These are phyloP conservation scores for Globodera ellingtonae DNA, from an alignment of 1,140 invertebrate species.

Conservation along the genomic window DNA sequence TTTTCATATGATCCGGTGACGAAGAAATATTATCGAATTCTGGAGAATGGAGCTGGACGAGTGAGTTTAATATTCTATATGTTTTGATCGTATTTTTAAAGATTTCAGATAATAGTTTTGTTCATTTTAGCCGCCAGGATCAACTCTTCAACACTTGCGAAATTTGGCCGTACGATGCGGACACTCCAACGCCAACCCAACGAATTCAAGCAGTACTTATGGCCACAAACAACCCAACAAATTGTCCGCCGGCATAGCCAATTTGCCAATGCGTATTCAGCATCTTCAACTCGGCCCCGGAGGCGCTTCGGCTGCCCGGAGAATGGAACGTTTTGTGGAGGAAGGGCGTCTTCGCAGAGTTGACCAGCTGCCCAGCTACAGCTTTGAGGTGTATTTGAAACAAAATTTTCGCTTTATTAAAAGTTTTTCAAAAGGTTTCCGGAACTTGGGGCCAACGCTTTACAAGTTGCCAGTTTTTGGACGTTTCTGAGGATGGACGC, in stretches of 20 bases:
- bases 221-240: neutral
- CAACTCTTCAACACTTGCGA: constrained; percentile 20
- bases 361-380: constrained; percentile 27
- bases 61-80: neutral
- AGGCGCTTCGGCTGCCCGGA: neutral
- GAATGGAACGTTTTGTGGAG: neutral
- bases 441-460: constrained; percentile 23
- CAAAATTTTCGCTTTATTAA: neutral
- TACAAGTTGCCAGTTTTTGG: constrained; percentile 38
- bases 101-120: neutral
- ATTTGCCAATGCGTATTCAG: neutral
- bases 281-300: neutral
- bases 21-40: constrained; percentile 30
- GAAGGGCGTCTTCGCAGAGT: constrained; percentile 11
- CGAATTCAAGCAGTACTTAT: neutral
- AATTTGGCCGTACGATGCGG: constrained; percentile 16
- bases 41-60: constrained; percentile 18
- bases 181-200: neutral
- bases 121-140: constrained; percentile 30
- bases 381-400: constrained; percentile 24
- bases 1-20: constrained; percentile 18
- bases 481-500: constrained; percentile 35
- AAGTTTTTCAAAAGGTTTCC: constrained; percentile 15
- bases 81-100: neutral
- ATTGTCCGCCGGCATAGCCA: neutral